Conservation (phyloP, 2,888 invertebrate genomes). For the Ellobium chinense region DNA sequence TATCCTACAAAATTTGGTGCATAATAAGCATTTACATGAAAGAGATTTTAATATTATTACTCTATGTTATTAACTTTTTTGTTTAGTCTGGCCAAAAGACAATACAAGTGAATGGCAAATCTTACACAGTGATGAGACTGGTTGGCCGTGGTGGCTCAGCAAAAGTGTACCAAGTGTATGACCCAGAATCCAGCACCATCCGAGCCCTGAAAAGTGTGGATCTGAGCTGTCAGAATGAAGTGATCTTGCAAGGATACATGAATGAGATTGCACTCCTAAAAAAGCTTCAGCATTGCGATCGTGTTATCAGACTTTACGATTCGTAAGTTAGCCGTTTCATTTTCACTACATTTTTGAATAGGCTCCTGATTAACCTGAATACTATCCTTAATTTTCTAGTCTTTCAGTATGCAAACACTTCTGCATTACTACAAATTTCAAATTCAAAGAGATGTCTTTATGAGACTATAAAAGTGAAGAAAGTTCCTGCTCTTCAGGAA, state of each 20-base stretch:
- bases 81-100: conserved; percentile 32
- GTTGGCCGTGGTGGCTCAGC: conserved; percentile 95
- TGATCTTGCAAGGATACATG: conserved; percentile 87
- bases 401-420: no score
- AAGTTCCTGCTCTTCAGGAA: no score
- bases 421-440: no score
- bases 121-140: conserved; percentile 87
- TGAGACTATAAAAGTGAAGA: no score
- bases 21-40: background rate
- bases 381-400: no score
- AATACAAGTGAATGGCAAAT: conserved; percentile 84
- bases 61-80: background rate
- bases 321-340: no score
- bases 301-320: conserved; percentile 91
- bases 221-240: conserved; percentile 85
- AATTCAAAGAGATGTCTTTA: no score
- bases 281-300: conserved; percentile 88
- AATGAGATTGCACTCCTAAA: conserved; percentile 93
- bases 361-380: no score
- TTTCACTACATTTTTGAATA: no score
- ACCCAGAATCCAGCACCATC: conserved; percentile 83
- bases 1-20: background rate
- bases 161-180: conserved; percentile 84
- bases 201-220: conserved; percentile 92
- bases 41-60: background rate